Evolutionary conservation across 2,113 vertebrate genomes (phyloP), one percentile per base, ranked within the genome.

Genomic region (Hirundichthys speculiger): DNA sequence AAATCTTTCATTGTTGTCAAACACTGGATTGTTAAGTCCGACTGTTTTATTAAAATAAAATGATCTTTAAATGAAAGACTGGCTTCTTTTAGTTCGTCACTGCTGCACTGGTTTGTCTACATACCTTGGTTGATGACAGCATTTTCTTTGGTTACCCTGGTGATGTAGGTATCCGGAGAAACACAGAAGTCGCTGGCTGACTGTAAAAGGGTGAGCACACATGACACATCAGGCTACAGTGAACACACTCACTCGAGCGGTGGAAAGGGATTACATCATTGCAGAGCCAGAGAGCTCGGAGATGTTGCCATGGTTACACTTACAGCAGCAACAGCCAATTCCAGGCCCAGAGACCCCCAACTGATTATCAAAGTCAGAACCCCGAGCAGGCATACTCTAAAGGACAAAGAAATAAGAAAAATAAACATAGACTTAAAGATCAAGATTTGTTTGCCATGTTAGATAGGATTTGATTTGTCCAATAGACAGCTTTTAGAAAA

Each of bases 151-250:
- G 94, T 94, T 81, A 95, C 91, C 87, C 90, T 90, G 87, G 93
- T 92, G 79, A 98, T 80, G 0, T 94, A 98, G 58, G 91, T 87
- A 78, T 98, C 94, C 0, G 96, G 96, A 64, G 94, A 93, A 47
- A 95, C 89, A 25, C 96, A 98, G 88, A 98, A 98, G 82, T 98
- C 96, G 39, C 96, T 96, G 88, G 95, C 94, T 34, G 93, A 95
- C 96, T 98, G 58, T 53, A 45, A 63, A 18, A 39, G 10, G 48
- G 12, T 42, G 30, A 75, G 19, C 45, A 80, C 61, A 77, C 59
- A 82, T 46, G 25, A 78, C 77, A 73, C 59, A 73, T 82, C 55
- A 76, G 30, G 30, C 69, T 71, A 73, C 64, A 73, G 71, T 57
- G 27, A 73, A 47, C 46, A 24, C 24, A 25, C 73, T 55, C 48